Conservation (phyloP, 2,113 vertebrate genomes). For the Trinectes maculatus region DNA sequence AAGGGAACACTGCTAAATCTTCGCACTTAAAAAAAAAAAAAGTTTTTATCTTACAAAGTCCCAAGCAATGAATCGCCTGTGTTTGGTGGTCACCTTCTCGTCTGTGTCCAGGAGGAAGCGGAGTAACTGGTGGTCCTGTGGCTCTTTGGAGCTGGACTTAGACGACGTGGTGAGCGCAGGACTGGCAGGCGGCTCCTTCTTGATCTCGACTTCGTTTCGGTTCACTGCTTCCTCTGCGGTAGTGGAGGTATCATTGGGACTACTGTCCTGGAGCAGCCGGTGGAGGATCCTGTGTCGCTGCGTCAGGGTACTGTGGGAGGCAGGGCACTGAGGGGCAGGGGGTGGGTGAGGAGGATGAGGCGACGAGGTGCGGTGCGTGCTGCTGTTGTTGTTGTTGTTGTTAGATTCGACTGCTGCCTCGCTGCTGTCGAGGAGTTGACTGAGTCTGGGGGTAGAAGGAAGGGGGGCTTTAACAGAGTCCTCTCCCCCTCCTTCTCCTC, state of each 20-base stretch:
- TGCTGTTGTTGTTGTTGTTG: constrained; percentile 20
- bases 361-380: constrained; percentile 50
- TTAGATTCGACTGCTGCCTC: constrained; percentile 63
- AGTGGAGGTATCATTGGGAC: constrained; percentile 84
- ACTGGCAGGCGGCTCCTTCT: constrained; percentile 84
- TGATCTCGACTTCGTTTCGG: constrained; percentile 75
- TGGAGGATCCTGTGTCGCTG: constrained; percentile 95
- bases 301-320: constrained; percentile 92
- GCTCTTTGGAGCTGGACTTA: constrained; percentile 84
- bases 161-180: constrained; percentile 48
- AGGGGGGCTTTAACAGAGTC: constrained; percentile 77
- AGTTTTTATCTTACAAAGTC: too few species aligned
- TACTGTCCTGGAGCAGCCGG: constrained; percentile 93
- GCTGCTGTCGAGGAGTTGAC: constrained; percentile 87
- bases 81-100: constrained; percentile 77
- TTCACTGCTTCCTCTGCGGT: constrained; percentile 40
- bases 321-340: constrained; percentile 83
- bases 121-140: constrained; percentile 94
- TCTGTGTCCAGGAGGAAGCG: constrained; percentile 95
- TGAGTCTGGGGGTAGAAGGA: constrained; percentile 82
- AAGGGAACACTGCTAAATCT: too few species aligned
- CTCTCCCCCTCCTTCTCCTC: constrained; percentile 56
- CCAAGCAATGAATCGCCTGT: too few species aligned
- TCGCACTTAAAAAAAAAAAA: too few species aligned
- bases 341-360: constrained; percentile 70